These are phyloP conservation scores for Montipora efflorescens DNA, from an alignment of 64 coral and sea anemone genomes.

Conservation along the genomic window DNA sequence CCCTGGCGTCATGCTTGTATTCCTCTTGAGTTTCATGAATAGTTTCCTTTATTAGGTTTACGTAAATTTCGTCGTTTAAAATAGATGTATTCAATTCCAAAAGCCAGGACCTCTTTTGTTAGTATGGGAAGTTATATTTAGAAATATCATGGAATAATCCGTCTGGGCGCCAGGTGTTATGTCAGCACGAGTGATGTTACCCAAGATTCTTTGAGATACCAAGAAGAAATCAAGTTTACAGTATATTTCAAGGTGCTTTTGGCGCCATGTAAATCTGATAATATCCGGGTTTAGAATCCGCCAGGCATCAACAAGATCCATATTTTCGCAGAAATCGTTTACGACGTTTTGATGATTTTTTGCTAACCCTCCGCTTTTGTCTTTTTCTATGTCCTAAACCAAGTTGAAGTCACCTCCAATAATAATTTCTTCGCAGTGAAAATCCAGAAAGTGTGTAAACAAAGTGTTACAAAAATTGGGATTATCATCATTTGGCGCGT, in stretches of 20 bases:
- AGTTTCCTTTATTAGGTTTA: too few relatives aligned
- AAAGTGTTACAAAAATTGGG: too few relatives aligned
- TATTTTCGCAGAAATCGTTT: background rate
- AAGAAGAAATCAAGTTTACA: background rate
- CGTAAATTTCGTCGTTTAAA: too few relatives aligned
- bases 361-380: background rate
- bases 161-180: background rate
- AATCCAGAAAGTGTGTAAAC: too few relatives aligned
- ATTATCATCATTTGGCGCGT: too few relatives aligned
- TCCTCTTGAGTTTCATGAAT: too few relatives aligned
- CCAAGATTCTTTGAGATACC: background rate
- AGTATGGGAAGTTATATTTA: too few relatives aligned
- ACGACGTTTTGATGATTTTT: background rate
- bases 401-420: background rate
- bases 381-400: background rate
- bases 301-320: background rate
- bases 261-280: background rate
- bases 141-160: background rate
- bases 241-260: background rate
- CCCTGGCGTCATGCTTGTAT: too few relatives aligned
- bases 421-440: background rate
- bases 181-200: background rate
- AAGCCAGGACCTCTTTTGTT: too few relatives aligned
- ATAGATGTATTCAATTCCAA: too few relatives aligned
- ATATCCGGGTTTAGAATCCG: background rate